Conservation (phyloP, 92 coral and sea anemone genomes). For the Umimayanthus kanabou region DNA sequence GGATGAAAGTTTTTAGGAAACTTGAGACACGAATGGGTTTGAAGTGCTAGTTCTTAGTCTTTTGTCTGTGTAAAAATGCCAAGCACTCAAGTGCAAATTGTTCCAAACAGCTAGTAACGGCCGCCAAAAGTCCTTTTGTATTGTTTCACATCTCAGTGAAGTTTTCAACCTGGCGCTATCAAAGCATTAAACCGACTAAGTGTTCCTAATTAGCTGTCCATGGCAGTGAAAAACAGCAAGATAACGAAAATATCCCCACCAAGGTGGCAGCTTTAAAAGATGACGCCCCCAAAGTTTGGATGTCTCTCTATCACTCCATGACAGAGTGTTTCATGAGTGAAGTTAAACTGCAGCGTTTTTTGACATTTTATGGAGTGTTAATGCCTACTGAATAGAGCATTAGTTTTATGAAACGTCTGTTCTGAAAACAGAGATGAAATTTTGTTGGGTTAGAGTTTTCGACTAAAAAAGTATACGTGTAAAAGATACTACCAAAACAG, state of each 20-base stretch:
- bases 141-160: background rate
- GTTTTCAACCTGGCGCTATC: background rate
- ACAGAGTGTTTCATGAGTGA: background rate
- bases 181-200: background rate
- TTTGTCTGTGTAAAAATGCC: background rate
- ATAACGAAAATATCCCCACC: background rate
- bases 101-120: background rate
- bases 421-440: background rate
- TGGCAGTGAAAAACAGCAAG: conserved; percentile 1
- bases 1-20: conserved; percentile 5
- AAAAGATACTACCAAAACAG: background rate
- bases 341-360: too few species aligned
- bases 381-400: background rate
- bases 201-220: conserved; percentile 10
- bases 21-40: background rate
- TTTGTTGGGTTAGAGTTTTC: background rate
- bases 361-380: too few species aligned
- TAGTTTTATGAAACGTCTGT: background rate
- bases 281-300: background rate
- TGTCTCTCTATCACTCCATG: conserved; percentile 6
- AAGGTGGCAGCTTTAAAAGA: background rate
- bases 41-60: background rate
- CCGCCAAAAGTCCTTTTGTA: background rate
- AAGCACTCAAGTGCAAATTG: background rate
- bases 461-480: background rate